Conservation (phyloP, 1,140 invertebrate genomes). For the Venturia canescens region DNA sequence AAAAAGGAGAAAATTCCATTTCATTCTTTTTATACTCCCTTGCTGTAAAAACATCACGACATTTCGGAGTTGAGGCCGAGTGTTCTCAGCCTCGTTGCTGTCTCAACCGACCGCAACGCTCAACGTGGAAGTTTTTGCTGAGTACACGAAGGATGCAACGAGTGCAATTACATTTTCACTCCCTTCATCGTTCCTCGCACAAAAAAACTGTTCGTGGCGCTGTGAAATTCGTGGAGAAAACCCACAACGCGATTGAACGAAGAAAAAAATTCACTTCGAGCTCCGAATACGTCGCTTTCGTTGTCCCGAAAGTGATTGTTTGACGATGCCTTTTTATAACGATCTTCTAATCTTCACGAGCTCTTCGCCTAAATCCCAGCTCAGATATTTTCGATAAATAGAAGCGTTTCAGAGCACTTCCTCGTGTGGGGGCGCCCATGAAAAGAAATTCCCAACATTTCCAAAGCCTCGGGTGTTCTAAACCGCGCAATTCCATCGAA, state of each 20-base stretch:
- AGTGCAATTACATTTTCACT: not conserved
- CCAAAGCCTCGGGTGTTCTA: no score
- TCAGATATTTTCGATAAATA: slow-evolving; percentile 1
- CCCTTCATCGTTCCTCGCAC: not conserved
- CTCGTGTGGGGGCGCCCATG: no score
- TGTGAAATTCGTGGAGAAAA: not conserved
- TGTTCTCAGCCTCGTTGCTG: not conserved
- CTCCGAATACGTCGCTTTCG: no score
- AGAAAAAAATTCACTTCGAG: not conserved
- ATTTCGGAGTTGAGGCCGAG: not conserved
- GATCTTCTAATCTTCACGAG: no score
- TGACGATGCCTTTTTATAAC: no score
- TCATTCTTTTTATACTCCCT: not conserved
- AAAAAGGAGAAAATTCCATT: not conserved
- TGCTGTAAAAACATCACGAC: not conserved
- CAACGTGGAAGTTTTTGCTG: not conserved
- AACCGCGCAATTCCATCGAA: no score
- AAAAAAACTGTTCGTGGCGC: not conserved
- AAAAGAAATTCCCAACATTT: no score
- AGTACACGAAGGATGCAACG: not conserved
- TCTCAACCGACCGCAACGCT: not conserved
- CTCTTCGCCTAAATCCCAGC: no score
- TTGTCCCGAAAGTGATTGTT: no score
- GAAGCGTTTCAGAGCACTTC: no score
- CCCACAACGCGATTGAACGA: not conserved